These are phyloP conservation scores for Rhynchonycteris naso DNA, from an alignment of 2,797 vertebrate species.

Conservation along the genomic window DNA sequence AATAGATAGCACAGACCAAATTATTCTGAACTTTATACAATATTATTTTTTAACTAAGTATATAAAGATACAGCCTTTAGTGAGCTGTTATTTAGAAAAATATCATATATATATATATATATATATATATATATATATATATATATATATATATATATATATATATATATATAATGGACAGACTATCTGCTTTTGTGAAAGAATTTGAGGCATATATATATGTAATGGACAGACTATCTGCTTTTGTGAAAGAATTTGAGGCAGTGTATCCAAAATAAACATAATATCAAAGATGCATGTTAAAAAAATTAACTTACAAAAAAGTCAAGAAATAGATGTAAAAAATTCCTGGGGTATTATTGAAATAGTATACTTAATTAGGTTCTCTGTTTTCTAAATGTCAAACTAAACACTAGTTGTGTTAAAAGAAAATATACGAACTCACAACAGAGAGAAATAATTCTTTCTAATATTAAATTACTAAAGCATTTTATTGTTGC, in stretches of 20 bases:
- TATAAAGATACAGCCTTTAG: not conserved
- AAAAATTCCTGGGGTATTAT: not conserved
- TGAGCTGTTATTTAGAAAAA: slow-evolving; percentile 10
- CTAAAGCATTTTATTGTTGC: not conserved
- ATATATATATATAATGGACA: too few species aligned
- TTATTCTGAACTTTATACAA: not conserved
- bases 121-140: too few species aligned
- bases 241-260: not conserved
- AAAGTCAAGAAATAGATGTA: not conserved
- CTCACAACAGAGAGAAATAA: not conserved
- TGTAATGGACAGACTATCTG: not conserved
- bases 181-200: too few species aligned
- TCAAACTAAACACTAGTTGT: not conserved
- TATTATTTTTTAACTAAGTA: not conserved
- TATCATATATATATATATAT: not conserved
- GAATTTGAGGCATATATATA: not conserved
- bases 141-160: too few species aligned
- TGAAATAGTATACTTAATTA: not conserved
- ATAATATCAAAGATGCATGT: not conserved
- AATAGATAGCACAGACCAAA: not conserved
- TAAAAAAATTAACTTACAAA: not conserved
- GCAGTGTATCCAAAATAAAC: not conserved
- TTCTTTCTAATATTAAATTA: not conserved
- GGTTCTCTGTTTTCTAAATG: not conserved
- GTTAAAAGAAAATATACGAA: not conserved